Evolutionary conservation across 2,888 invertebrate species (phyloP).

Genomic region (Emmelina monodactyla): DNA sequence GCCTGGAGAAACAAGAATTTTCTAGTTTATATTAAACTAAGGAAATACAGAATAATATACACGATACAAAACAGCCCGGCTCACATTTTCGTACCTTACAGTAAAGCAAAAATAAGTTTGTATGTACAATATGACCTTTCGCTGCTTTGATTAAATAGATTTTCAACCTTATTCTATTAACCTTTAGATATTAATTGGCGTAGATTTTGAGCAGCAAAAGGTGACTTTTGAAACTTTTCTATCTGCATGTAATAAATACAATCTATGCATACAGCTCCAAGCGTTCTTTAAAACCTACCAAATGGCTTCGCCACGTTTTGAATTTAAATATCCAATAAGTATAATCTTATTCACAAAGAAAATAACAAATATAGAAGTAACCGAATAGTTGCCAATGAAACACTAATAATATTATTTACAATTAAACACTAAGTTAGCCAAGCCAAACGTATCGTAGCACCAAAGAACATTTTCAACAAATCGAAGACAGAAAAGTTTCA

Average conservation of each 20-base stretch:
- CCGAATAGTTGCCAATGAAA: slow-evolving; percentile 51
- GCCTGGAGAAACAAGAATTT: no score
- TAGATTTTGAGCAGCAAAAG: no score
- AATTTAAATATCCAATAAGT: slow-evolving; percentile 16
- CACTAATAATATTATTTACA: slow-evolving; percentile 42
- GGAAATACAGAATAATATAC: no score
- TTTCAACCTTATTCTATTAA: background rate
- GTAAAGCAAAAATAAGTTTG: slow-evolving; percentile 27
- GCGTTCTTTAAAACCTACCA: slow-evolving; percentile 29
- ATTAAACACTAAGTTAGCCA: slow-evolving; percentile 58
- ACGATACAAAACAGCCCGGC: slow-evolving; percentile 3
- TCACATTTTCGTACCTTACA: slow-evolving; percentile 32
- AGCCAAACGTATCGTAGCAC: slow-evolving; percentile 62
- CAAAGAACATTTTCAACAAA: slow-evolving; percentile 47
- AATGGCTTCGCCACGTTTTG: slow-evolving; percentile 40
- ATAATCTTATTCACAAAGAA: slow-evolving; percentile 6
- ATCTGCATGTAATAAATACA: slow-evolving; percentile 36
- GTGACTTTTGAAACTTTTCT: slow-evolving; percentile 48
- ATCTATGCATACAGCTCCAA: slow-evolving; percentile 47
- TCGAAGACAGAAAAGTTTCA: slow-evolving; percentile 62
- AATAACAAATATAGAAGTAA: slow-evolving; percentile 28
- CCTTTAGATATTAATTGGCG: no score
- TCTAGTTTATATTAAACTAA: no score
- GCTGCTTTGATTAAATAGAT: background rate
- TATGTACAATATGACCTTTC: slow-evolving; percentile 35